Evolutionary conservation across 1,140 invertebrate species (phyloP), one percentile per base, ranked within the genome.

Genomic region (Drosophila busckii): DNA sequence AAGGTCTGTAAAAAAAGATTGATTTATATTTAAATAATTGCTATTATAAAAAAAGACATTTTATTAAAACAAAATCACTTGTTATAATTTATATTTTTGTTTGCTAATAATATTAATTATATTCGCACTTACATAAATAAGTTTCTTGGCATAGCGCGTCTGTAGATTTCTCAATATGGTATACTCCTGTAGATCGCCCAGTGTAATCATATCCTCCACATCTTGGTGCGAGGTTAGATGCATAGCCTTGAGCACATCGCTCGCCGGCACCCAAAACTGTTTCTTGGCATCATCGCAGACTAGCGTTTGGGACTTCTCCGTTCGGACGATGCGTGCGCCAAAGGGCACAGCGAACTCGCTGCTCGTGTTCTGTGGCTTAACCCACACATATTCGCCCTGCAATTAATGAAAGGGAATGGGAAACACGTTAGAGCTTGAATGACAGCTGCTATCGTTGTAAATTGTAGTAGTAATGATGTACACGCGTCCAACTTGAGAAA

Each of bases 151-250:
- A 88, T 97, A 98, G 70, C 97, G 89, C 71, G 96, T 93, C 65
- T 96, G 92, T n/a, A 98, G 90, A 90, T 98, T 98, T 46, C 96
- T 89, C 7, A 98, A 89, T 66, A 98, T 97, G 4, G 96, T 95
- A 71, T 95, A 94, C 87, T 98, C 96, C 84, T 98, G 95, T 12
- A 98, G 89, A 88, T 98, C 97, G 4, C 94, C 95, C 25, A 98
- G 88, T 12, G 92, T 93, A 58, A 98, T 97, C 96, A 98, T 97
- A 87, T 98, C 96, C 87, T 97, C 96, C 3, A 98, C 95, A 31
- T 94, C 94, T 59, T 93, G 89, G 16, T 95, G 89, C 0, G 95
- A 97, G 1, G 94, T 94, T 2, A 93, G 89, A 87, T 98, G 96
- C 92, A 98, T 95, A 17, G 92, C 91, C 84, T 95, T 94, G 32